Base-by-base conservation (phyloP, 2,797 vertebrate species). In the Gadopsis marmoratus region DNA sequence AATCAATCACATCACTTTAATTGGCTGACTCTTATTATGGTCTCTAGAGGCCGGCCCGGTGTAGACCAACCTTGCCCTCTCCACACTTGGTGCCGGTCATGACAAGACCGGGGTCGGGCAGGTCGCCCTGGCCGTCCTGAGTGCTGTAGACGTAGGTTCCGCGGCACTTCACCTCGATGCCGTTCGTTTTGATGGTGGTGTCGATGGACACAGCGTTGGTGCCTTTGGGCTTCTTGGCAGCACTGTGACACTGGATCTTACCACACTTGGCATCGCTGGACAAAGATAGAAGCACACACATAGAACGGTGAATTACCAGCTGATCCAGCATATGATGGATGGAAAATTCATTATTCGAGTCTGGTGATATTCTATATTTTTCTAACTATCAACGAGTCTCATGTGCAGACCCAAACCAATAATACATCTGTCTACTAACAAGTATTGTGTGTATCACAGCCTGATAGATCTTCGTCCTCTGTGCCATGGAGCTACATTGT, bases 211-310 rank as follows among this genome's bases (percentile, higher is more conserved):
- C 96, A 0, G 94, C 95, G 68, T 97, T 97, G 70, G 96, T 95
- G 6, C 96, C 94, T 80, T 96, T 96, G 0, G 97, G 97, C 71
- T 95, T 97, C 74, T 95, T 95, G 61, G 97, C 96, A 0, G 97
- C 96, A 4, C 97, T 98, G 90, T 97, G 97, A 86, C 98, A 99
- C 93, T 99, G 98, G 87, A 99, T 97, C 91, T 97, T 98, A 3
- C 98, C 98, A 43, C 98, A 99, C 87, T 95, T 97, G 12, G 96
- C 97, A 23, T 99, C 97, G 60, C 98, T 99, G 88, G 11, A 4
- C 4, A 48, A 45, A 78, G 29, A 76, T 0, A 79, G 21, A 74
- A n/a, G 2, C 19, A 72, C 5, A 74, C 1, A 61, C 14, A 71
- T 14, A 56, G 3, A 62, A 16, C 11, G 16, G 60, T 45, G 26